Evolutionary conservation across 2,888 invertebrate genomes (phyloP), one percentile per base, ranked within the genome.

Genomic region (Chaetogeoica ovagalla): DNA sequence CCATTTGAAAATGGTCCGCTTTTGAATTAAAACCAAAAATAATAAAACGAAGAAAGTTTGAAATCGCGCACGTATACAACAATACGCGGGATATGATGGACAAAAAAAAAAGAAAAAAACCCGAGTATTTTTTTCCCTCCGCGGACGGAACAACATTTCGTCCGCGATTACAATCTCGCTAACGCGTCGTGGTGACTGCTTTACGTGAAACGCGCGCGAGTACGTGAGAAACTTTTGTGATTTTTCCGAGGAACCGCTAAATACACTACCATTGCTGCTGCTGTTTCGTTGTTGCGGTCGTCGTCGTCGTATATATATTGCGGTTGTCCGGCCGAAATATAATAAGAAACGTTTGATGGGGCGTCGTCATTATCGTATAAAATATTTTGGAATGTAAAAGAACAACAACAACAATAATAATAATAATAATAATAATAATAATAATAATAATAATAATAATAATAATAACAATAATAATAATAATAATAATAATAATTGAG

Each of bases 211-310:
- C 30, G 30, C 30, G 30, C 30, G 48, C 21, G 5, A 69, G 60
- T 55, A 55, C 70, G 79, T 63, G 79, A 70, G 79, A 79, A 55
- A 79, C 62, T 63, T 70, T 15, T 13, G 69, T 55, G 62, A 79
- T 79, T 63, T 71, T 65, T 70, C n/a, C 62, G 39, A 37, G 9
- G 55, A 17, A 30, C 70, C 11, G n/a, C 17, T 17, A 15, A 11
- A 52, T 23, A n/a, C n/a, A 8, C 23, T 5, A 37, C 57, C 13
- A 13, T 70, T n/a, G 19, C 7, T 15, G 37, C n/a, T 57, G 55
- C 30, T 30, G 30, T 4, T 30, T 1, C 30, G 30, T 4, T 30
- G 30, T 30, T 30, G 30, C 4, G 1, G 30, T 30, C 4, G 30
- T 30, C 4, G 30, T 30, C 4, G 30, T 4, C n/a, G 30, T 30